phyloP scores from a whole-genome alignment of 2,113 vertebrate genomes.

The Brienomyrus longianalis region DNA sequence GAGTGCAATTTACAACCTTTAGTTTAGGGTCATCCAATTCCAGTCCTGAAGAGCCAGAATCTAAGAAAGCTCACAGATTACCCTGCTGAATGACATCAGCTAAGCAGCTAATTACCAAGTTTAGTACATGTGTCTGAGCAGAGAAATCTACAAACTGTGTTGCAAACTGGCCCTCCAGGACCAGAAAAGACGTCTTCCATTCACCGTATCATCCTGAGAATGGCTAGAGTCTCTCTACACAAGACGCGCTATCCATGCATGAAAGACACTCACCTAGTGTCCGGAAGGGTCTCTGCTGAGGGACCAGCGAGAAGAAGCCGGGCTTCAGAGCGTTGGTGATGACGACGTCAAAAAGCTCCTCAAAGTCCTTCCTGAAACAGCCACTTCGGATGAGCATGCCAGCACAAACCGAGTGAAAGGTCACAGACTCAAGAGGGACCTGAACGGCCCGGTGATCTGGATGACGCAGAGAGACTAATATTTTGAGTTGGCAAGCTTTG shows the following conservation, averaged over 20 bases:
- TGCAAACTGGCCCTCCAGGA: neutral
- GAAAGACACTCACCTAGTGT: conserved; percentile 71
- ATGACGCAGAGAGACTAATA: conserved; percentile 9
- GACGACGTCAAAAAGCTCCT: conserved; percentile 85
- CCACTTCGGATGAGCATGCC: neutral
- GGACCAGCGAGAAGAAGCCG: conserved; percentile 86
- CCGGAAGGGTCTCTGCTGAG: conserved; percentile 82
- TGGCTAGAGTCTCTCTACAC: neutral
- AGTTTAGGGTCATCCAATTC: neutral
- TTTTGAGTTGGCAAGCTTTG: neutral
- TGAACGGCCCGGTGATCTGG: neutral
- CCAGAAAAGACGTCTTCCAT: neutral
- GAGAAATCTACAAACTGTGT: neutral
- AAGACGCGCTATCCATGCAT: neutral
- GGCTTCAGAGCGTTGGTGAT: conserved; percentile 96
- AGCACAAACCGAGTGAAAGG: neutral
- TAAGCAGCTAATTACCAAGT: neutral
- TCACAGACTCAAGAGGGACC: neutral
- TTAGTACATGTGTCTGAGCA: neutral
- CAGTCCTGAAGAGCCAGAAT: neutral
- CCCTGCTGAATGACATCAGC: neutral
- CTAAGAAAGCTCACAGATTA: neutral
- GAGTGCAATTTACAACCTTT: neutral
- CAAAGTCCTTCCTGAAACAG: conserved; percentile 75
- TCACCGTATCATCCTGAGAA: neutral